These are phyloP conservation scores for Conus ventricosus DNA, from an alignment of 1,140 invertebrate genomes.

Conservation along the genomic window DNA sequence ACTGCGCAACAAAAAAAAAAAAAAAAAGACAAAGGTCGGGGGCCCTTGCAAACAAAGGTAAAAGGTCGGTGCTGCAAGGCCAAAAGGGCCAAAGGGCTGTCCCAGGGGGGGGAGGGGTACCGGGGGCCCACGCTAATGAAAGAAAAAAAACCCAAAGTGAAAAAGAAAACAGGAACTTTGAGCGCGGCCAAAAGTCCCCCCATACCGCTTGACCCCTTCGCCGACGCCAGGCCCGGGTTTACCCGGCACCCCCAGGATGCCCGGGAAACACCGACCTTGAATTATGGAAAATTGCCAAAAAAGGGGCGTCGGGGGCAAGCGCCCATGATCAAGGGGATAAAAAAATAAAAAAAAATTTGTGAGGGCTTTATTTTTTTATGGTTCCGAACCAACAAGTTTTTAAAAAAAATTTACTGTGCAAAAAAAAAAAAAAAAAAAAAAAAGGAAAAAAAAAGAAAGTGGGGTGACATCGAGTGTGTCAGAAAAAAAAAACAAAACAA, in stretches of 20 bases:
- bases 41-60: neutral
- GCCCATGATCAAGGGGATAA: no score
- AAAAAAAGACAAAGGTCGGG: neutral
- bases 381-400: no score
- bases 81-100: neutral
- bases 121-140: neutral
- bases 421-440: no score
- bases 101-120: neutral
- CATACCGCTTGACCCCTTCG: constrained; percentile 47
- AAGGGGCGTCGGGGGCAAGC: neutral
- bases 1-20: no score
- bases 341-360: no score
- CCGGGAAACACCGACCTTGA: constrained; percentile 13
- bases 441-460: no score
- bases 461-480: no score
- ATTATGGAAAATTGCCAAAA: neutral
- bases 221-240: constrained; percentile 39
- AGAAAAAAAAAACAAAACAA: neutral
- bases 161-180: constrained; percentile 45
- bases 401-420: no score
- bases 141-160: constrained; percentile 36
- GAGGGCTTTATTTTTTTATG: no score
- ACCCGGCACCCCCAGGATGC: constrained; percentile 33
- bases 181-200: constrained; percentile 40
- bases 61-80: neutral